Conservation (phyloP, 2,888 invertebrate species). For the Torymus aiolomorphi region DNA sequence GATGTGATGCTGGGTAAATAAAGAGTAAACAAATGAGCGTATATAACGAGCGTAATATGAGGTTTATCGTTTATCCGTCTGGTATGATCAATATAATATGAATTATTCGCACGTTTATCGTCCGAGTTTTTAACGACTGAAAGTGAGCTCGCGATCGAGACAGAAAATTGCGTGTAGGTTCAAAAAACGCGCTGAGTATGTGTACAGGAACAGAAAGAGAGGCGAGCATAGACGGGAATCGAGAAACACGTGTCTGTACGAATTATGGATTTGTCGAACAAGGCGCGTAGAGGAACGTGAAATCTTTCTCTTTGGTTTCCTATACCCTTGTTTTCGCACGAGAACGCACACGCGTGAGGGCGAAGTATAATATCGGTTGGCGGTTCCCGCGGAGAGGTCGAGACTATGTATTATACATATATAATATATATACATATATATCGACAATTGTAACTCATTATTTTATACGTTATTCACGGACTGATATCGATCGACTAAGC, state of each 20-base stretch:
- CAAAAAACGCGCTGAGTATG: conserved; percentile 25
- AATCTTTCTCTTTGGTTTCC: conserved; percentile 21
- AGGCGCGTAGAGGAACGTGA: background rate
- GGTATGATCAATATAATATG: conserved; percentile 35
- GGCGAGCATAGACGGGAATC: background rate
- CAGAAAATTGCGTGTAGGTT: conserved; percentile 33
- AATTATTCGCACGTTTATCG: conserved; percentile 29
- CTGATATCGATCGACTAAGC: conserved; percentile 49
- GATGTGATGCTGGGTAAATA: conserved; percentile 46
- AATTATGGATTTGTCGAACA: too few relatives aligned
- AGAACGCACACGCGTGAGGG: background rate
- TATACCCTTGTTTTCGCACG: conserved; percentile 27
- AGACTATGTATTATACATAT: background rate
- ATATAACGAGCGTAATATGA: conserved; percentile 16
- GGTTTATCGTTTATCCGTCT: conserved; percentile 49
- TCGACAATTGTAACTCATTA: conserved; percentile 41
- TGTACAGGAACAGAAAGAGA: background rate
- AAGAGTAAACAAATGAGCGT: conserved; percentile 14
- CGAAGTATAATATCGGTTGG: background rate
- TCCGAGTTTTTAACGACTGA: conserved; percentile 34
- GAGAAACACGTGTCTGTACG: too few relatives aligned
- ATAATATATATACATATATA: background rate
- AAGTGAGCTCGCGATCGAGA: conserved; percentile 32
- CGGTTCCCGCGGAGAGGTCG: background rate
- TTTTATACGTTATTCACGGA: conserved; percentile 55